phyloP scores from a whole-genome alignment of 2,113 vertebrate species.

The Cavia aperea region DNA sequence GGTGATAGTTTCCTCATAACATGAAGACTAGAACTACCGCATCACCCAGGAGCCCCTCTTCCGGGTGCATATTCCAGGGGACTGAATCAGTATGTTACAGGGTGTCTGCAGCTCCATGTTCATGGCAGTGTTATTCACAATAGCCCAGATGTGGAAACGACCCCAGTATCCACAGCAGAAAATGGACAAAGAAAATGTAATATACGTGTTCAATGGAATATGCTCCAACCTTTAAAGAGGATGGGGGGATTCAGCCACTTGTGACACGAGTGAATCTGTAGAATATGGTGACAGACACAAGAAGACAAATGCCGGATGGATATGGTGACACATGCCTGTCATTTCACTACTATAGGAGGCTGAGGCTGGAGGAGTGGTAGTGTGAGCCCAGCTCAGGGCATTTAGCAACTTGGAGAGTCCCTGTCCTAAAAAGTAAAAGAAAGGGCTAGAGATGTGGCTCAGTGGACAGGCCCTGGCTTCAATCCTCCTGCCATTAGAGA shows the following conservation, averaged over 20 bases:
- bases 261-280: not conserved
- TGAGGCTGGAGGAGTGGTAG: not conserved
- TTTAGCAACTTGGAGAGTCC: not conserved
- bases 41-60: not conserved
- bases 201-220: not conserved
- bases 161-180: too few relatives aligned
- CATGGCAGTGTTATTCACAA: not conserved
- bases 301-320: too few relatives aligned
- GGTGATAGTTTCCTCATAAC: not conserved
- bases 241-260: not conserved
- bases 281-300: not conserved
- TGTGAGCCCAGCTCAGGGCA: not conserved
- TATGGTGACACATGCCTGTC: not conserved
- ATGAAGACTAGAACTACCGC: not conserved
- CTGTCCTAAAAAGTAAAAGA: not conserved
- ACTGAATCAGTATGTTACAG: not conserved
- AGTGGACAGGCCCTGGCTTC: not conserved
- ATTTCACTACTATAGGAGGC: not conserved
- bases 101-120: accelerated
- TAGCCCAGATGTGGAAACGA: not conserved
- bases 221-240: not conserved
- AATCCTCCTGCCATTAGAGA: not conserved
- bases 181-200: not conserved
- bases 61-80: not conserved
- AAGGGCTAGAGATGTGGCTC: not conserved